These are phyloP conservation scores for Balaenoptera acutorostrata DNA, from an alignment of 2,113 vertebrate species.

Conservation along the genomic window DNA sequence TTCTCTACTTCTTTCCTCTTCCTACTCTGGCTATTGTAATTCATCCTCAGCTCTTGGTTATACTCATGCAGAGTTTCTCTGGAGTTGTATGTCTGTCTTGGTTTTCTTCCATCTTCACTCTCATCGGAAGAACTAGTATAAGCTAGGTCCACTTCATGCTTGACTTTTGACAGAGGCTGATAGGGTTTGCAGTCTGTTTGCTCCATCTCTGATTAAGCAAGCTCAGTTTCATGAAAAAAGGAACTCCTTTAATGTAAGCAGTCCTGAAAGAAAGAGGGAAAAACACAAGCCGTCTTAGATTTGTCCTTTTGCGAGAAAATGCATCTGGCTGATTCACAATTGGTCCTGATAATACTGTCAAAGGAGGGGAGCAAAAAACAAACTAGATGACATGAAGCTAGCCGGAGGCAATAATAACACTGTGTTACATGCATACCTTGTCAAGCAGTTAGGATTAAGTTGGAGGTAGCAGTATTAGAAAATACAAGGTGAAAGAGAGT, in stretches of 20 bases:
- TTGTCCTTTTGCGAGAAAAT: slow-evolving; percentile 43
- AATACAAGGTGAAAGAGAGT: slow-evolving; percentile 33
- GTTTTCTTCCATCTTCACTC: slow-evolving; percentile 93
- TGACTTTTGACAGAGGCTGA: slow-evolving; percentile 94
- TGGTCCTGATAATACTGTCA: slow-evolving; percentile 60
- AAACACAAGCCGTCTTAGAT: slow-evolving; percentile 55
- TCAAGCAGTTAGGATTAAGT: slow-evolving; percentile 24
- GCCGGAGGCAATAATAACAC: slow-evolving; percentile 49
- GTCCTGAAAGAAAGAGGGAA: slow-evolving; percentile 76
- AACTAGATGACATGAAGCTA: slow-evolving; percentile 39
- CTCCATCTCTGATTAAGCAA: slow-evolving; percentile 89
- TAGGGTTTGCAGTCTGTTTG: slow-evolving; percentile 98
- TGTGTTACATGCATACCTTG: background rate
- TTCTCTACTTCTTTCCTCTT: slow-evolving; percentile 89
- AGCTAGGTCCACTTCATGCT: slow-evolving; percentile 95
- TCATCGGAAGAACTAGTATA: slow-evolving; percentile 97
- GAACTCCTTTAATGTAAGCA: slow-evolving; percentile 74
- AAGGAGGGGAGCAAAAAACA: slow-evolving; percentile 58
- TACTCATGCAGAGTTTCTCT: slow-evolving; percentile 95
- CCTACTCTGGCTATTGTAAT: slow-evolving; percentile 91
- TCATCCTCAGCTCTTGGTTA: slow-evolving; percentile 91
- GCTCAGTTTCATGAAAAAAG: slow-evolving; percentile 84
- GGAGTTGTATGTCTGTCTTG: slow-evolving; percentile 93
- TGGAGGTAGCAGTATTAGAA: slow-evolving; percentile 16
- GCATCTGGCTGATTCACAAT: slow-evolving; percentile 38